Base-by-base conservation (phyloP, 1,140 invertebrate species). In the Pseudomyrmex concolor region DNA sequence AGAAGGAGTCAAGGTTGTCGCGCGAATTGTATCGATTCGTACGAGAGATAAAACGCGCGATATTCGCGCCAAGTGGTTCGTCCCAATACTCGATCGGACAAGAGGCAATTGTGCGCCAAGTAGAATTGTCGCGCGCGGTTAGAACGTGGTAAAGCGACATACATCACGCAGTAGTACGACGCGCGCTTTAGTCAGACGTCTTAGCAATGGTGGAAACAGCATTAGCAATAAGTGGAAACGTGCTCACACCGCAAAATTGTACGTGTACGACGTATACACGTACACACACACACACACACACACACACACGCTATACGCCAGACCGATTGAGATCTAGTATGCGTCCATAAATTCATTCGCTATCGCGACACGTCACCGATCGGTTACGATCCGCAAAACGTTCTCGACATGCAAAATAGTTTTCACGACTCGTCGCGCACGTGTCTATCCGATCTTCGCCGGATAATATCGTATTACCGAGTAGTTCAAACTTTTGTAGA, bases 111-210 rank as follows among this genome's bases (percentile, higher is more conserved):
- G 74, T 57, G 34, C 34, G 64, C 64, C 64, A 78, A 78, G 63
- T 70, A 59, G 76, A 59, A 59, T 78, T 34, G 34, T 34, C 34
- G 34, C 34, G 48, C 19, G 25, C 19, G 45, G 13, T 51, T 66
- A 78, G 22, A 78, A 34, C 51, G 10, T 25, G 34, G 34, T 0
- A 34, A 0, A 8, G 10, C 10, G 22, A 45, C 64, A 48, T 78
- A 78, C 54, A 78, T 68, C 66, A 57, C 76, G 19, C 54, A 59
- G 64, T 78, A 78, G 51, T 78, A 78, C 1, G 7, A 48, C 19
- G 64, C 64, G 59, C 50, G 43, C 34, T 68, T 78, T 57, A 60
- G 50, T 57, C 63, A 43, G 64, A 25, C 64, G 10, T 48, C 48
- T 48, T 34, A 48, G 48, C 22, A 2, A 66, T 19, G 34, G n/a